Base-by-base conservation (phyloP, 2,797 vertebrate genomes). In the Myotis pilosus region DNA sequence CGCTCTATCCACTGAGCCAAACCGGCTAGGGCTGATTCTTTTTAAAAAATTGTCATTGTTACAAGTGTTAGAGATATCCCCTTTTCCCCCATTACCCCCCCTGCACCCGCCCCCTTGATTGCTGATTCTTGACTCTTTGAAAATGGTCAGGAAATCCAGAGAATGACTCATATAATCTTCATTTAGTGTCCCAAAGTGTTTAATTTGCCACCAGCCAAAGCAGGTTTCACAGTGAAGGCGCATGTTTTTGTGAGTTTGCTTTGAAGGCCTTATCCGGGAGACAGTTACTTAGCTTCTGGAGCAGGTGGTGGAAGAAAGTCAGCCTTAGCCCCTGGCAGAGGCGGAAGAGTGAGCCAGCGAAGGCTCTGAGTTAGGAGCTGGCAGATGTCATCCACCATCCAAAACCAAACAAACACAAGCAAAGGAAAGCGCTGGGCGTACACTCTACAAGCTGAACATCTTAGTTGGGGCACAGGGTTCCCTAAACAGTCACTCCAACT, bases 161-260 rank as follows among this genome's bases (percentile, higher is more conserved):
- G 66, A 33, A 30, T 2, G 8, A 2, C 38, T 49, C 2, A 7
- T 20, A 5, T 15, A 5, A 1, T n/a, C 57, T 51, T 22, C 9
- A 36, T 6, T 44, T 30, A 23, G 28, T 2, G 1, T 71, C 47
- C 20, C 5, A 13, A 4, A 10, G 75, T 7, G 38, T 64, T 60
- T 6, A 6, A 9, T 33, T 57, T 47, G 19, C 8, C 10, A 78
- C 11, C 3, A 0, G 57, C 36, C 62, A 80, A 30, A 6, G 62
- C 2, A 1, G 15, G 17, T n/a, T 30, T 79, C 22, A 16, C 3
- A 5, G 8, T 6, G 11, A 2, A 20, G 17, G 19, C 28, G 16
- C 49, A 3, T 86, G 64, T 66, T 53, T 44, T 33, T 91, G 33
- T 72, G 68, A 60, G 33, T 47, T 44, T 86, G 51, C 38, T 47